Evolutionary conservation across 2,113 vertebrate species (phyloP).

Genomic region (Eurypyga helias): DNA sequence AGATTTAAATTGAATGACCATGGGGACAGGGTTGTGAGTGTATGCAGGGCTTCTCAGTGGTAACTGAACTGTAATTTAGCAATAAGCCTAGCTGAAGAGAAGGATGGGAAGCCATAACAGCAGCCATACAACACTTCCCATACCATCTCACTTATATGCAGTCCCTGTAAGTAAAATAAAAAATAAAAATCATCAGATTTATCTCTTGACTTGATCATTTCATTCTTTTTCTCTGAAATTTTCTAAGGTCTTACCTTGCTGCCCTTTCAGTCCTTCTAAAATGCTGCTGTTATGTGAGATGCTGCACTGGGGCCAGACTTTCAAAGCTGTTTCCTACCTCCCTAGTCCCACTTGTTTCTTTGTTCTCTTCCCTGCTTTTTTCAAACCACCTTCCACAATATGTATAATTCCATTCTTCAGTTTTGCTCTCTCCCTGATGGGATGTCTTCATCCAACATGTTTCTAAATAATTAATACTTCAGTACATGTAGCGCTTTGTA

Average conservation of each 20-base stretch:
- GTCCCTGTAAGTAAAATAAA: background rate
- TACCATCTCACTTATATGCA: background rate
- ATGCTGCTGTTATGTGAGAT: background rate
- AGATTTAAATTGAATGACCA: background rate
- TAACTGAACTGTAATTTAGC: background rate
- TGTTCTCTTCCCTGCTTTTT: background rate
- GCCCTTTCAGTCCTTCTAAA: background rate
- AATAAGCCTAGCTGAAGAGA: background rate
- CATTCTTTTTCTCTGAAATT: background rate
- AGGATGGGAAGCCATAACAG: background rate
- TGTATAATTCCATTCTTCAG: background rate
- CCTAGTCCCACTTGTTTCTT: background rate
- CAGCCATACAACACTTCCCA: background rate
- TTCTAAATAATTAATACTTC: conserved; percentile 1
- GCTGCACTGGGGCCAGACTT: background rate
- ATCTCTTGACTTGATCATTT: background rate
- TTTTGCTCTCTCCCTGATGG: background rate
- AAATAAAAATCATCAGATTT: background rate
- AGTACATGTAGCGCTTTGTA: background rate
- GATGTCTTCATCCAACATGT: background rate
- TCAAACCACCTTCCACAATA: background rate
- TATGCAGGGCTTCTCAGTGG: background rate
- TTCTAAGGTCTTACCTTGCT: background rate
- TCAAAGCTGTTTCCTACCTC: background rate
- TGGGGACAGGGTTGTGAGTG: background rate